These are phyloP conservation scores for Channa striata DNA, from an alignment of 2,797 vertebrate genomes.

Conservation along the genomic window DNA sequence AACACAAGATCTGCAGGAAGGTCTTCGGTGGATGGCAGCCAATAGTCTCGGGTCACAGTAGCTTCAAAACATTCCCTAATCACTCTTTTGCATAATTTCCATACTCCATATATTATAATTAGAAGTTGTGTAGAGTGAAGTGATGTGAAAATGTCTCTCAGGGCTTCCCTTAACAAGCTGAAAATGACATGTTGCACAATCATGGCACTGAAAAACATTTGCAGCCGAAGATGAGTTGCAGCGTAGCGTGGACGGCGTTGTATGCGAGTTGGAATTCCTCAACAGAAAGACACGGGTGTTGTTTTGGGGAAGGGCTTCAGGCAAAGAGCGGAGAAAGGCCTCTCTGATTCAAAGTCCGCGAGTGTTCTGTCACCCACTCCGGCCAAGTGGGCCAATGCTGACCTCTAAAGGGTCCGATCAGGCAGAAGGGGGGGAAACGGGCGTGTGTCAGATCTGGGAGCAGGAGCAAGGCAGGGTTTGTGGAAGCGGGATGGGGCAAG, in stretches of 20 bases:
- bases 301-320: constrained; percentile 71
- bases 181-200: constrained; percentile 51
- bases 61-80: constrained; percentile 18
- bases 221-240: constrained; percentile 63
- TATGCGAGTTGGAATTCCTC: constrained; percentile 44
- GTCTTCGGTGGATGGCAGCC: constrained; percentile 1
- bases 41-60: constrained; percentile 8
- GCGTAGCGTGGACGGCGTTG: constrained; percentile 50
- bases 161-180: constrained; percentile 43
- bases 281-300: constrained; percentile 48
- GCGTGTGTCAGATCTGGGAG: constrained; percentile 51
- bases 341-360: constrained; percentile 78
- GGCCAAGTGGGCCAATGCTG: constrained; percentile 58
- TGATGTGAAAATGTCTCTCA: constrained; percentile 38
- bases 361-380: constrained; percentile 60
- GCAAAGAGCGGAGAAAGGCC: constrained; percentile 81
- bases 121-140: constrained; percentile 22
- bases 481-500: constrained; percentile 60
- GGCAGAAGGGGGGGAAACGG: constrained; percentile 44
- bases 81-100: constrained; percentile 41
- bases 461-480: constrained; percentile 40
- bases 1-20: neutral
- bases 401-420: constrained; percentile 76
- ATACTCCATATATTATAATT: constrained; percentile 26
- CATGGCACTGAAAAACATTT: constrained; percentile 48